A percentile compares a stretch with the other conserved stretches of the same genome.
These are phyloP conservation scores for Stenopsyche tienmushanensis DNA, from an alignment of 1,140 invertebrate genomes.

Conservation along the genomic window DNA sequence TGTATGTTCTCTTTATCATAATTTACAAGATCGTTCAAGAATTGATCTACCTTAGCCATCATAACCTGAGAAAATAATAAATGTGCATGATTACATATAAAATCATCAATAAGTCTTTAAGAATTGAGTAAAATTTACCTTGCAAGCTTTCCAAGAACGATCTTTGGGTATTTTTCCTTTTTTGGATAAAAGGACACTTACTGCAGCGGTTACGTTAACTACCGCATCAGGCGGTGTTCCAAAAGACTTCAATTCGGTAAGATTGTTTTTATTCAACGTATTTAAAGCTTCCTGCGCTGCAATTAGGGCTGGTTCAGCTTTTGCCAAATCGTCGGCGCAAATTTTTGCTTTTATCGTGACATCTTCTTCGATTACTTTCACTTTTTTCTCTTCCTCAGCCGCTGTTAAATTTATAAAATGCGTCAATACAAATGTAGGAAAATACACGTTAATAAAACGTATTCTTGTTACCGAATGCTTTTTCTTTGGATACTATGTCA, in stretches of 20 bases:
- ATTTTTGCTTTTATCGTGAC: conserved; percentile 81
- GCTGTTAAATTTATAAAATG: conserved; percentile 47
- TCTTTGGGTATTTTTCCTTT: conserved; percentile 91
- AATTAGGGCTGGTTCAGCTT: conserved; percentile 86
- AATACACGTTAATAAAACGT: conserved; percentile 14
- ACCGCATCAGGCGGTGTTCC: conserved; percentile 81
- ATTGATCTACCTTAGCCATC: conserved; percentile 73
- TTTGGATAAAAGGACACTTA: conserved; percentile 80
- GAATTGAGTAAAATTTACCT: conserved; percentile 52
- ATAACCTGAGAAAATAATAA: conserved; percentile 49
- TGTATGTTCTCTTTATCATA: conserved; percentile 96
- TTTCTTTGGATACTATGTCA: conserved; percentile 85
- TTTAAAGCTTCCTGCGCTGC: conserved; percentile 89
- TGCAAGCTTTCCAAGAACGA: conserved; percentile 89
- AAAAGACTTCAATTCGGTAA: conserved; percentile 94
- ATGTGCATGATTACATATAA: no score
- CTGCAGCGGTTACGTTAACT: conserved; percentile 81
- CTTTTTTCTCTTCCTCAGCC: conserved; percentile 85
- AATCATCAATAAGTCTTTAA: background rate
- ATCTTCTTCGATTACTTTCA: conserved; percentile 84
- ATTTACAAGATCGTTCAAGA: conserved; percentile 80
- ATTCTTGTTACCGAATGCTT: conserved; percentile 64
- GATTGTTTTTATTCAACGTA: conserved; percentile 90
- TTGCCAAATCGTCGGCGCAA: conserved; percentile 86
- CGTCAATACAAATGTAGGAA: conserved; percentile 2